Evolutionary conservation across 92 coral and sea anemone species (phyloP), one percentile per base, ranked within the genome.

Genomic region (Virgularia gustaviana): DNA sequence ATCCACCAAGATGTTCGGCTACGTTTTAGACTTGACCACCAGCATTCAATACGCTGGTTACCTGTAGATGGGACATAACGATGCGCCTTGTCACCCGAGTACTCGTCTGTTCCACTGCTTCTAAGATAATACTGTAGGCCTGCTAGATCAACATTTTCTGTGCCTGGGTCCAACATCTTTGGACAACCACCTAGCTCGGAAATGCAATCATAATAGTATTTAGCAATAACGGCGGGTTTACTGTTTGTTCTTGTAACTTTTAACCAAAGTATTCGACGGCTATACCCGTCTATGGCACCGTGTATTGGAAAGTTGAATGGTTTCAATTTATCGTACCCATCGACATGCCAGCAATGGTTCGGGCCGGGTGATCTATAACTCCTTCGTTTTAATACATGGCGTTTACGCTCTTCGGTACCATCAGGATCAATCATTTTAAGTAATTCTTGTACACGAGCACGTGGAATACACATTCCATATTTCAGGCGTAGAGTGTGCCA

Each of bases 191-290:
- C 76, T 33, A 82, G 71, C 36, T 82, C 75, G 54, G 51, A 47
- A 47, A 76, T 66, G 47, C 81, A 56, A 11, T 81, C 81, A 19
- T 61, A 64, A 59, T 65, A 81, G 64, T 55, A 75, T 1, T 66
- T 56, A 4, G 83, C 78, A 22, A 71, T 56, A 19, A 70, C 72
- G 3, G 67, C 49, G 29, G 87, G 83, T 57, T 83, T 63, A 54
- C 70, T 83, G 59, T 83, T 81, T 52, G 77, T 76, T 58, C 77
- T 39, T 66, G 86, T 57, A 29, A 81, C 81, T 66, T 81, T 81
- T 20, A 64, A 23, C 76, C 85, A 65, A n/a, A 81, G 44, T 18
- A 81, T 63, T 22, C 72, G 65, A 28, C 72, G 44, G 27, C 67
- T 60, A 60, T 60, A 60, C 1, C 67, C 47, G 24, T 63, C 51